A percentile compares a stretch with the other conserved stretches of the same genome.
phyloP scores from a whole-genome alignment of 1,140 invertebrate species.

The Schlechtendalia chinensis region DNA sequence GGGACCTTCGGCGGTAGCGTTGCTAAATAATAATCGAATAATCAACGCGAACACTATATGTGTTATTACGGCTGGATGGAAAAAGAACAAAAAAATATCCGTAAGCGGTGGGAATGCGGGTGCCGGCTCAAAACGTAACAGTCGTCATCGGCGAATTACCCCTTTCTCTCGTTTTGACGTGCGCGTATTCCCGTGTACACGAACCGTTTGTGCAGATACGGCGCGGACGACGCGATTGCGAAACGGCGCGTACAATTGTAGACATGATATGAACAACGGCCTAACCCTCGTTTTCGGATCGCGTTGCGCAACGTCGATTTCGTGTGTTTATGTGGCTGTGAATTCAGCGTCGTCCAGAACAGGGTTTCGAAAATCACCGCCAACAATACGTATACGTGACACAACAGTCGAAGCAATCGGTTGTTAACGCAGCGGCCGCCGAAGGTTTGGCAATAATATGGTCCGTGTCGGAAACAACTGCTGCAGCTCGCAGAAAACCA shows the following conservation, averaged over 20 bases:
- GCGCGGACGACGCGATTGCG: neutral
- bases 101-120: neutral
- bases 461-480: neutral
- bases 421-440: neutral
- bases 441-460: neutral
- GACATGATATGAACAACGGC: neutral
- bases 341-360: slow-evolving; percentile 6
- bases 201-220: neutral
- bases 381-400: slow-evolving; percentile 1
- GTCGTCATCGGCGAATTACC: slow-evolving; percentile 21
- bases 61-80: neutral
- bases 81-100: neutral
- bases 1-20: slow-evolving; percentile 15
- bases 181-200: neutral
- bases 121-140: neutral
- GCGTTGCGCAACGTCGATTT: slow-evolving; percentile 15
- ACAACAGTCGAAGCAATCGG: slow-evolving; percentile 7
- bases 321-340: neutral
- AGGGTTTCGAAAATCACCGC: slow-evolving; percentile 19
- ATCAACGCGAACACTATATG: neutral
- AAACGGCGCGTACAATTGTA: neutral
- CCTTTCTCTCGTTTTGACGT: slow-evolving; percentile 18
- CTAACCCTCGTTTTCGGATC: neutral
- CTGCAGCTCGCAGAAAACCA: neutral
- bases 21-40: slow-evolving; percentile 18